Evolutionary conservation across 2,797 vertebrate species (phyloP), one percentile per base, ranked within the genome.

Genomic region (Anabas testudineus): DNA sequence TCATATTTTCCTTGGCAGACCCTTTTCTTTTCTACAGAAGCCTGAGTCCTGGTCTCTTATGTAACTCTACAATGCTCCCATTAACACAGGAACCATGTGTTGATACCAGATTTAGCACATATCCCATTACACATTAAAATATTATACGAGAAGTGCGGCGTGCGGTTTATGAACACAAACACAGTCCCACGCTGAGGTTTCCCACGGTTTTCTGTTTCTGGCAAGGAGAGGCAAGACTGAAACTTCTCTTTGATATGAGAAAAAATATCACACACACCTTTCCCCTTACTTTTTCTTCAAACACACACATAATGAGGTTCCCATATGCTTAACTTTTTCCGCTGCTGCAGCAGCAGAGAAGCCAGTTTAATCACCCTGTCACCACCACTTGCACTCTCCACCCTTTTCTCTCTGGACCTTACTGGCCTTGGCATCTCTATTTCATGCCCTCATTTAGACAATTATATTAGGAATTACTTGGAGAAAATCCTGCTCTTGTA

Each of bases 391-490:
- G 43, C 60, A 45, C 56, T 67, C 55, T 64, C 66, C 79, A 54
- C 43, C 34, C 37, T 58, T 62, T 69, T 70, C 71, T 83, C 69
- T 59, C 52, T 66, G 74, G 78, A 79, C 52, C 54, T 10, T 52
- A 63, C 65, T 67, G 69, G 69, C 61, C 46, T 70, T 76, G 67
- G 63, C 15, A 24, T 58, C 73, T 71, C 66, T 2, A 45, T 58
- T 81, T 77, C 70, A 71, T 51, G 46, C 55, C 62, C 48, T 62
- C 71, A 75, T 81, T 84, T 67, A 47, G 70, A 76, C 80, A 83
- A 80, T 85, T 81, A n/a, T 67, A 55, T 58, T 68, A n/a, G 58
- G 53, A 81, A 86, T 70, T 59, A 82, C 37, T 54, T 83, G 78
- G 77, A 76, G 60, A 54, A 82, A 87, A 47, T 86, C 83, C 71